Conservation (phyloP, 2,888 invertebrate genomes). For the Digitonthophagus gazella region DNA sequence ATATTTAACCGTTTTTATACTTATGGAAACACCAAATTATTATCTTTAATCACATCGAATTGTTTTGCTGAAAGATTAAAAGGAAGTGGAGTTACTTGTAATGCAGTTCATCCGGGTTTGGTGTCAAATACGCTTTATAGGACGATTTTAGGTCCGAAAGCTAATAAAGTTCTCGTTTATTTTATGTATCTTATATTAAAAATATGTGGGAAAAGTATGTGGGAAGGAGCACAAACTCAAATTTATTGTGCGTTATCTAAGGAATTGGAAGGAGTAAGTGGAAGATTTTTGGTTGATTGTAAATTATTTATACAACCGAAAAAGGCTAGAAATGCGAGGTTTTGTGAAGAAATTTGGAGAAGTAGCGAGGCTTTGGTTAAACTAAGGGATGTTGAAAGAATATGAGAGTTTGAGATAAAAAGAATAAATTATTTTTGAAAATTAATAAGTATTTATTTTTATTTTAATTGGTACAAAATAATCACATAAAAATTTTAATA, state of each 20-base stretch:
- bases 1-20: conserved; percentile 27
- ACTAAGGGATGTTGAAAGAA: conserved; percentile 16
- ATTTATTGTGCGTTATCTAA: conserved; percentile 31
- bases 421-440: neutral
- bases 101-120: conserved; percentile 46
- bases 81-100: conserved; percentile 42
- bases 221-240: conserved; percentile 33
- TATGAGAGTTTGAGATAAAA: neutral
- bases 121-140: conserved; percentile 36
- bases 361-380: conserved; percentile 31
- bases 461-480: no score
- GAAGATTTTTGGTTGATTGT: conserved; percentile 33
- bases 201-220: conserved; percentile 2
- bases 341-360: conserved; percentile 31
- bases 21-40: conserved; percentile 46
- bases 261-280: conserved; percentile 28
- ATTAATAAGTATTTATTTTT: neutral
- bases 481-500: no score
- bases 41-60: conserved; percentile 43
- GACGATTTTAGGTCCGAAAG: neutral
- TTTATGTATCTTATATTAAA: neutral
- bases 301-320: conserved; percentile 24
- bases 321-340: conserved; percentile 24
- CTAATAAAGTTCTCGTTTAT: conserved; percentile 4
- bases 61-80: conserved; percentile 44